These are phyloP conservation scores for Podiceps cristatus DNA, from an alignment of 2,113 vertebrate genomes.

Conservation along the genomic window DNA sequence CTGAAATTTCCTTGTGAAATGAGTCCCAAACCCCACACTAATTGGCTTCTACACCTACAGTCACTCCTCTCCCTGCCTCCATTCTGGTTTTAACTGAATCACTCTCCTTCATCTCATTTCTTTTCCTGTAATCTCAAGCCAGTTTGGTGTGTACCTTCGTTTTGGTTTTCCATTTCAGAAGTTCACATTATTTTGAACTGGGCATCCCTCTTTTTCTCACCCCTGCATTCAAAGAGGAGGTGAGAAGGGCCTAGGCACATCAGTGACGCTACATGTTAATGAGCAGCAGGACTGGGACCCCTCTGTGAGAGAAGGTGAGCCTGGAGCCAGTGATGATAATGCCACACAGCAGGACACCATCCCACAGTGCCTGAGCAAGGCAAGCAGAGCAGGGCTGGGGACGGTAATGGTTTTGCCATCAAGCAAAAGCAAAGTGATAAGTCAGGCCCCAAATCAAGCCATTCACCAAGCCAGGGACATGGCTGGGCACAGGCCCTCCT, in stretches of 20 bases:
- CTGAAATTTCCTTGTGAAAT: constrained; percentile 10
- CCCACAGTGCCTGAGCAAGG: rapidly evolving
- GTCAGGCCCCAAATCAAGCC: background rate
- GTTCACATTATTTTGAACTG: background rate
- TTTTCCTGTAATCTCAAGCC: background rate
- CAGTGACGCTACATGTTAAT: background rate
- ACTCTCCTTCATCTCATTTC: background rate
- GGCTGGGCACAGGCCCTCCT: background rate
- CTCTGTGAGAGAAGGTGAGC: background rate
- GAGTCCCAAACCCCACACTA: background rate
- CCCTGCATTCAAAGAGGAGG: background rate
- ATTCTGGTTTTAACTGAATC: constrained; percentile 3
- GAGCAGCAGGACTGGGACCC: background rate
- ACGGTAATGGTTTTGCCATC: background rate
- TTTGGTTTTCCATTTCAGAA: background rate
- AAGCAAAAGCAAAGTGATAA: background rate
- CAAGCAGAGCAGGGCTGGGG: background rate
- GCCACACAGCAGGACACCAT: background rate
- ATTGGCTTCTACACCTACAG: background rate
- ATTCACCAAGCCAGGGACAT: background rate
- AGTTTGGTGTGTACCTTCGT: background rate
- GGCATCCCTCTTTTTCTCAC: background rate
- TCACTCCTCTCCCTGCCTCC: background rate
- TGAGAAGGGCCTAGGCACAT: background rate
- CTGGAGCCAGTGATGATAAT: background rate